A percentile compares a stretch with the other conserved stretches of the same genome.
These are phyloP conservation scores for Holothuria scabra DNA, from an alignment of 53 echinoderm and acorn worm genomes.

Conservation along the genomic window DNA sequence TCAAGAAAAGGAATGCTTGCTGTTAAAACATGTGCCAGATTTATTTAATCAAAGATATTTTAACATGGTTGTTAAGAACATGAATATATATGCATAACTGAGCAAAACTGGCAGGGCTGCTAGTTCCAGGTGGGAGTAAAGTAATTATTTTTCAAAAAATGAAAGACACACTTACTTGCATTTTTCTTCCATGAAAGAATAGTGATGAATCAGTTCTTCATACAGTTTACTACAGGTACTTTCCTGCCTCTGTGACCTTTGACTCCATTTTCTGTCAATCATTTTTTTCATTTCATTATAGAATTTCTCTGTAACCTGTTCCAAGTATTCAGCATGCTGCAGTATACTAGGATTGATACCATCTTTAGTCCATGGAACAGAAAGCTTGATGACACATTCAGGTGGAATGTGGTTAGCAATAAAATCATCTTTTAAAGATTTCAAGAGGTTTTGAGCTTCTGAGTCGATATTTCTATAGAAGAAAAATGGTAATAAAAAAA, in stretches of 20 bases:
- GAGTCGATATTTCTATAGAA: constrained; percentile 19
- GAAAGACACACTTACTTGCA: constrained; percentile 69
- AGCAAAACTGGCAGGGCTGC: too few species aligned
- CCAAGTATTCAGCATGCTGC: constrained; percentile 49
- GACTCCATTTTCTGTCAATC: constrained; percentile 66
- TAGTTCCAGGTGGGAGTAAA: too few species aligned
- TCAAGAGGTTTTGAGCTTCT: constrained; percentile 60
- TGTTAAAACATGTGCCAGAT: too few species aligned
- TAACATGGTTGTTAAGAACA: too few species aligned
- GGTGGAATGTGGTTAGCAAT: constrained; percentile 53
- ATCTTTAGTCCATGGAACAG: constrained; percentile 69
- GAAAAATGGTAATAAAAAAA: too few species aligned
- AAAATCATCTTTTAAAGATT: constrained; percentile 64
- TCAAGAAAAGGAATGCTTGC: too few species aligned
- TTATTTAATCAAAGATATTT: too few species aligned
- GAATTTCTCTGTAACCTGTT: constrained; percentile 58
- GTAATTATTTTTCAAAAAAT: not conserved
- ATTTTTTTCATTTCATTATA: constrained; percentile 56
- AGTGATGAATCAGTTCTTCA: constrained; percentile 84
- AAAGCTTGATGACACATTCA: constrained; percentile 56
- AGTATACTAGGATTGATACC: constrained; percentile 69
- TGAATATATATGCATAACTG: too few species aligned
- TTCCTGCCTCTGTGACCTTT: constrained; percentile 52
- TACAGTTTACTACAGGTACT: constrained; percentile 44
- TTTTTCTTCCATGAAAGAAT: constrained; percentile 69